A percentile compares a stretch with the other conserved stretches of the same genome.
These are phyloP conservation scores for Sesamia inferens DNA, from an alignment of 2,888 invertebrate species.

Conservation along the genomic window DNA sequence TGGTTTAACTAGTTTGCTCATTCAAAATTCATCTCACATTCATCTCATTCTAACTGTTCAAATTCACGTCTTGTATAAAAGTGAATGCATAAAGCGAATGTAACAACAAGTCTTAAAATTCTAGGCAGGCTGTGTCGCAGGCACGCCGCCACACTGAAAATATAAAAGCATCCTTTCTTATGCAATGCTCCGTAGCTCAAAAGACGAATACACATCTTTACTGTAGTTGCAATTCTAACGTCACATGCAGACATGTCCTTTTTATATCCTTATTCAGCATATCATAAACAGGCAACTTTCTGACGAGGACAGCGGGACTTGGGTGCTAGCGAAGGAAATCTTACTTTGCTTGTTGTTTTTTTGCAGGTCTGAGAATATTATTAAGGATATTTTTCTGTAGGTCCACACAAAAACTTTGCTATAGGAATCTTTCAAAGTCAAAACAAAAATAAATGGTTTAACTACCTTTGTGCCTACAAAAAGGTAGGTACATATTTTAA, in stretches of 20 bases:
- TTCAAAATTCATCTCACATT: slow-evolving; percentile 46
- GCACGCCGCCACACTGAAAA: slow-evolving; percentile 66
- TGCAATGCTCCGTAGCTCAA: slow-evolving; percentile 67
- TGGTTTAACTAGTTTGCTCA: slow-evolving; percentile 20
- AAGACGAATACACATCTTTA: slow-evolving; percentile 71
- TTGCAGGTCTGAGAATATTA: background rate
- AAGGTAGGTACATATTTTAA: no score
- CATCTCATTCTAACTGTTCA: slow-evolving; percentile 43
- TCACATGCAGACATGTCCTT: slow-evolving; percentile 70
- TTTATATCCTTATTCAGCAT: slow-evolving; percentile 50
- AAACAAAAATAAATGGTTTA: no score
- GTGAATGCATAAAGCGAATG: slow-evolving; percentile 70
- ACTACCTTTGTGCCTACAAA: no score
- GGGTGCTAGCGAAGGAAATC: slow-evolving; percentile 42
- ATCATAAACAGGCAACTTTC: slow-evolving; percentile 48
- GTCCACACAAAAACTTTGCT: background rate
- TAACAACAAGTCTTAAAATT: slow-evolving; percentile 72
- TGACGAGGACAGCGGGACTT: slow-evolving; percentile 20
- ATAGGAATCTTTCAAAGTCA: background rate
- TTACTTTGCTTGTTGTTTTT: slow-evolving; percentile 22
- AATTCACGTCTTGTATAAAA: slow-evolving; percentile 57
- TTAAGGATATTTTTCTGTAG: background rate
- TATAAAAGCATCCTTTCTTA: slow-evolving; percentile 75
- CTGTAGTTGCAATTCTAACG: slow-evolving; percentile 71
- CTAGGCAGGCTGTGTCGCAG: slow-evolving; percentile 59